Evolutionary conservation across 2,797 vertebrate species (phyloP).

Genomic region (Petrocephalus schoutedeni): DNA sequence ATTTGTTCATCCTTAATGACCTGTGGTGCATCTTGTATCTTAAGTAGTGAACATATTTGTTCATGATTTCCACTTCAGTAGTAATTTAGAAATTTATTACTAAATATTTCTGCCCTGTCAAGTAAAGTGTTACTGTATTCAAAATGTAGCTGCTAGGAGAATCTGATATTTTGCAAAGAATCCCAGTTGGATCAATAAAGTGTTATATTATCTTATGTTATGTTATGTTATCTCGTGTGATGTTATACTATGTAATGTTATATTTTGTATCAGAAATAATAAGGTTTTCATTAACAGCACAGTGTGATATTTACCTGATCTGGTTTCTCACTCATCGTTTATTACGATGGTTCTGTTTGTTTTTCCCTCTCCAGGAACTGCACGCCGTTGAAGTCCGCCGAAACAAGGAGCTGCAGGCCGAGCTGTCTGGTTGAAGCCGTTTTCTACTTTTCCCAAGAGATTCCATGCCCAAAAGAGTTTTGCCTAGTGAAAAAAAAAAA

Average conservation of each 20-base stretch:
- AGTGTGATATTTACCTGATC: not conserved
- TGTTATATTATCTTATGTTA: not conserved
- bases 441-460: conserved; percentile 48
- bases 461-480: conserved; percentile 25
- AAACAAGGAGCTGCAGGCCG: conserved; percentile 78
- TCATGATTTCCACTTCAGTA: no score
- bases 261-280: not conserved
- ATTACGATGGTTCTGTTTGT: not conserved
- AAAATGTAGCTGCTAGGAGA: not conserved
- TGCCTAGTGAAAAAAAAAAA: conserved; percentile 22
- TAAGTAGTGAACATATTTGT: no score
- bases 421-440: conserved; percentile 71
- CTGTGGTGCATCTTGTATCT: no score
- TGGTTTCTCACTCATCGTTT: not conserved
- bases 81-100: no score
- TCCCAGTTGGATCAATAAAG: not conserved
- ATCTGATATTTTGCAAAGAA: not conserved
- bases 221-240: not conserved
- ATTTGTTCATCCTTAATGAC: no score
- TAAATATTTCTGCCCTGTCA: no score
- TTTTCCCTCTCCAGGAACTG: conserved; percentile 61
- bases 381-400: conserved; percentile 77
- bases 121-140: not conserved
- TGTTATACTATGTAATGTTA: not conserved
- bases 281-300: not conserved